Evolutionary conservation across 35 echinoderm and acorn worm genomes (phyloP).

Genomic region (Ophiothrix spiculata): DNA sequence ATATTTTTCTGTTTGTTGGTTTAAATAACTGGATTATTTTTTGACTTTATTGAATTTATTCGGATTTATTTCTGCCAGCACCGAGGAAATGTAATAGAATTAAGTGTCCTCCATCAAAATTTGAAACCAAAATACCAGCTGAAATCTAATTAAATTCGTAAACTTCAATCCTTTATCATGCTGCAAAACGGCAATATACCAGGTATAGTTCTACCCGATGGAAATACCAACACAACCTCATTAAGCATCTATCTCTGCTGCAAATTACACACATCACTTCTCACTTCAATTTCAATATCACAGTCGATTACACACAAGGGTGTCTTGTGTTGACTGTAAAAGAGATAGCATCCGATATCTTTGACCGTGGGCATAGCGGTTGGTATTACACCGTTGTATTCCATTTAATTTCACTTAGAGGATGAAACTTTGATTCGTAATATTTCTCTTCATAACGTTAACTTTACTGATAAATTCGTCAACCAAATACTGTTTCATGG

Average conservation of each 20-base stretch:
- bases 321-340: neutral
- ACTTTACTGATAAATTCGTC: too few species aligned
- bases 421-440: too few species aligned
- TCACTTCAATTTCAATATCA: neutral
- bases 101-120: neutral
- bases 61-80: neutral
- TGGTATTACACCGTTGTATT: too few species aligned
- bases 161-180: neutral
- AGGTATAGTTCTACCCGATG: neutral
- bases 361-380: too few species aligned
- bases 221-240: neutral
- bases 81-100: neutral
- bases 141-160: neutral
- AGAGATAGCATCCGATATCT: neutral
- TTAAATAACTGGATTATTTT: neutral
- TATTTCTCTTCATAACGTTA: too few species aligned
- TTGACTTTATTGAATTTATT: neutral
- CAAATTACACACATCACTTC: neutral
- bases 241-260: neutral
- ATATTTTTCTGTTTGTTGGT: neutral
- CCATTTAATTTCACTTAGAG: too few species aligned
- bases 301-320: neutral
- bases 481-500: too few species aligned
- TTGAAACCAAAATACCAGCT: neutral
- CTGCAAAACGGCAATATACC: neutral